These are phyloP conservation scores for Formica selysi DNA, from an alignment of 1,140 invertebrate species.

Conservation along the genomic window DNA sequence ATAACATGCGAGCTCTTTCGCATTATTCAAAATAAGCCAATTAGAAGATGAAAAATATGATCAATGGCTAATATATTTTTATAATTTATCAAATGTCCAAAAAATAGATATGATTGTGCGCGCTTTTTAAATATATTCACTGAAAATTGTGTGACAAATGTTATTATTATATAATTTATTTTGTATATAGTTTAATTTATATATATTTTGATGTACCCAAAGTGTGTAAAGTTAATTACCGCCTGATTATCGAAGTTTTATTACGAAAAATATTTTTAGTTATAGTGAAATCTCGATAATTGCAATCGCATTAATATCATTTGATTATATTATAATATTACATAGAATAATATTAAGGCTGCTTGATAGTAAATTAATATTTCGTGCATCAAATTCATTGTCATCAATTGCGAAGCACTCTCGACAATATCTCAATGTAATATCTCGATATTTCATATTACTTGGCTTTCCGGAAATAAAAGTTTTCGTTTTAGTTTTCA, in stretches of 20 bases:
- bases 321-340: not conserved
- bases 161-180: not conserved
- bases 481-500: not conserved
- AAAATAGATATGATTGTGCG: not conserved
- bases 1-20: slow-evolving; percentile 1
- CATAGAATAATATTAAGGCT: not conserved
- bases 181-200: not conserved
- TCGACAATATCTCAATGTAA: not conserved
- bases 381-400: not conserved
- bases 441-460: not conserved
- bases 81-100: not conserved
- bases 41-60: not conserved
- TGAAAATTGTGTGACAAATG: not conserved
- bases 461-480: slow-evolving; percentile 29
- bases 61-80: slow-evolving; percentile 1
- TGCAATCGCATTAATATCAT: not conserved
- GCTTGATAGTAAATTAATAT: not conserved
- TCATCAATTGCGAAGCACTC: not conserved
- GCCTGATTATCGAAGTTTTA: slow-evolving; percentile 10
- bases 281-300: not conserved
- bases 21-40: slow-evolving; percentile 8
- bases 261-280: not conserved
- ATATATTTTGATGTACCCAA: not conserved
- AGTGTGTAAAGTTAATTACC: not conserved
- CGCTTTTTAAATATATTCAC: not conserved